These are phyloP conservation scores for Aradophagus sp. DNA, from an alignment of 1,140 invertebrate genomes.

Conservation along the genomic window DNA sequence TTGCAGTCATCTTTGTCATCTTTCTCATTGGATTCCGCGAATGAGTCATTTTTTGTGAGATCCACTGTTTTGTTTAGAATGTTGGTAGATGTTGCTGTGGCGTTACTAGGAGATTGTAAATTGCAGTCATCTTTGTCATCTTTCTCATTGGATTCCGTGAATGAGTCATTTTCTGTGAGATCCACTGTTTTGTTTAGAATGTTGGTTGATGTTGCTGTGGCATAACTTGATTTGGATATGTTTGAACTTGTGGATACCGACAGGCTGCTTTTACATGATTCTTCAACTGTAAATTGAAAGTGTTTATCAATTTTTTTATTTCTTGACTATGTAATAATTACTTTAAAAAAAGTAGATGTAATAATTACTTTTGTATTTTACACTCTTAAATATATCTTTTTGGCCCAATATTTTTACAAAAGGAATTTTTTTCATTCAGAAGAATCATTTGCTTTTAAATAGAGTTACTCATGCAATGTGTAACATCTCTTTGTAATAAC, in stretches of 20 bases:
- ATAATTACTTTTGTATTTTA: no score
- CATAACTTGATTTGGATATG: constrained; percentile 1
- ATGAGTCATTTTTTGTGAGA: neutral
- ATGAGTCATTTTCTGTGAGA: neutral
- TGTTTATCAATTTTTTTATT: no score
- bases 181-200: constrained; percentile 21
- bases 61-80: constrained; percentile 21
- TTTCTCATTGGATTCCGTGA: constrained; percentile 10
- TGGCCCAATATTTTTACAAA: no score
- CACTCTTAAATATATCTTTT: no score
- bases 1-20: neutral
- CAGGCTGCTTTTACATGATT: constrained; percentile 15
- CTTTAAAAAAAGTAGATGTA: no score
- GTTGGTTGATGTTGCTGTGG: constrained; percentile 8
- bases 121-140: neutral
- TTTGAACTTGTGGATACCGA: constrained; percentile 8
- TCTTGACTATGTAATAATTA: neutral
- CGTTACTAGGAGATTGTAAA: neutral
- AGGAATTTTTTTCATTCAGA: no score
- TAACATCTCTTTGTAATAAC: no score
- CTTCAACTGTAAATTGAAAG: constrained; percentile 23
- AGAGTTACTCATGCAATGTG: no score
- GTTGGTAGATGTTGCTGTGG: constrained; percentile 3
- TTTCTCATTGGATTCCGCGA: constrained; percentile 10
- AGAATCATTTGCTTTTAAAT: no score